phyloP scores from a whole-genome alignment of 2,797 vertebrate species.

The Squalus acanthias region DNA sequence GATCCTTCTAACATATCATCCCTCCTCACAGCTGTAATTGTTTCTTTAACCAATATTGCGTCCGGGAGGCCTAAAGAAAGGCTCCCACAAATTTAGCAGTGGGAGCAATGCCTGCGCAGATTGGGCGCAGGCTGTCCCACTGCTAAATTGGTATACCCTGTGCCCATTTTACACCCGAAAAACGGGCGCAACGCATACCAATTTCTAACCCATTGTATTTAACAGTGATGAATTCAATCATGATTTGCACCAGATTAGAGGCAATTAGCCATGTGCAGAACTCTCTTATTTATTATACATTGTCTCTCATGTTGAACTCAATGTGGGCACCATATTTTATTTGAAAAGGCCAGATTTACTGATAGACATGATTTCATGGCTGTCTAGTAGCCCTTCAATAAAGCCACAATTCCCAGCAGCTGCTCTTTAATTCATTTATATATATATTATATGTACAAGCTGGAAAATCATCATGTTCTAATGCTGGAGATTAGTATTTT shows the following conservation, averaged over 20 bases:
- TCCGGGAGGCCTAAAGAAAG: background rate
- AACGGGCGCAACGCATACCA: background rate
- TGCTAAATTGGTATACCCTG: background rate
- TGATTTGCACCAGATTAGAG: background rate
- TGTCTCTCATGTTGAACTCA: background rate
- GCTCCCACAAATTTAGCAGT: background rate
- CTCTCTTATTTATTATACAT: background rate
- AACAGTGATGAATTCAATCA: background rate
- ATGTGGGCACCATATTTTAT: background rate
- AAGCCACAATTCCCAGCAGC: background rate
- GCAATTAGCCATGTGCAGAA: background rate
- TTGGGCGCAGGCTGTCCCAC: background rate
- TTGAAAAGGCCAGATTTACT: background rate
- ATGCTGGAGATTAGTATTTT: background rate
- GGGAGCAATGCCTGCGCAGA: background rate
- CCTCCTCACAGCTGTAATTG: no score
- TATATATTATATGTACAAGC: background rate
- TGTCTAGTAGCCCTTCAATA: background rate
- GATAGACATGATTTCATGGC: background rate
- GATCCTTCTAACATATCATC: no score
- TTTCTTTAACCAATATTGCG: no score
- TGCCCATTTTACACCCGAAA: background rate
- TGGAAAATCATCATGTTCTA: background rate
- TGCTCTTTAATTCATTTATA: background rate
- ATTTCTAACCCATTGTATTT: background rate